Conservation (phyloP, 2,888 invertebrate species). For the Parasteatoda lunata region DNA sequence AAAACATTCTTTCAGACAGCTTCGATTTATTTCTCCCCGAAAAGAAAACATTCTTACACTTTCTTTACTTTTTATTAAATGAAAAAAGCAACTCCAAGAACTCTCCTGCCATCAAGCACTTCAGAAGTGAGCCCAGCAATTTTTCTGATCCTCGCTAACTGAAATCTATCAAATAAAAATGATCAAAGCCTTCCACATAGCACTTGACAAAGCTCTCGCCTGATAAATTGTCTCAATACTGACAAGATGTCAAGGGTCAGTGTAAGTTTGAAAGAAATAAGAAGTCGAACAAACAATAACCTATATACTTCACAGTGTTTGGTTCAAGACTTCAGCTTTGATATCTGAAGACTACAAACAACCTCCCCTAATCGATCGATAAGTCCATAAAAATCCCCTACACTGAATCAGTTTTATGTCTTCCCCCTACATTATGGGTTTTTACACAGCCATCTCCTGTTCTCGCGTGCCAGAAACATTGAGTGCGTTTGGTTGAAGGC, state of each 20-base stretch:
- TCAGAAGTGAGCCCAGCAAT: no score
- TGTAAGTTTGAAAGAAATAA: constrained; percentile 8
- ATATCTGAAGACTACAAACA: neutral
- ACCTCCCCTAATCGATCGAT: constrained; percentile 9
- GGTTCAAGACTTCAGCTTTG: constrained; percentile 10
- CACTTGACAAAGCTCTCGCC: neutral
- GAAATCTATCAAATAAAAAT: no score
- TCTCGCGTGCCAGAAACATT: neutral
- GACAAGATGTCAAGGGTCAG: constrained; percentile 7
- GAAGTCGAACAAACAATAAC: constrained; percentile 12
- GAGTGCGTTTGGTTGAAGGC: neutral
- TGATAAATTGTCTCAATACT: neutral
- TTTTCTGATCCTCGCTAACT: no score
- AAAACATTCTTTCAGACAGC: no score
- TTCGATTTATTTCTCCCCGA: no score
- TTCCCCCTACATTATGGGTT: neutral
- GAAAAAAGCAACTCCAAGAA: no score
- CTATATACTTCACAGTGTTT: neutral
- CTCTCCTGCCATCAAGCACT: no score
- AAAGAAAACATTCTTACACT: no score
- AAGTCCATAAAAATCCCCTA: constrained; percentile 22
- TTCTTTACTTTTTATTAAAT: no score
- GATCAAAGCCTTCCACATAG: no score
- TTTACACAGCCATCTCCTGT: neutral
- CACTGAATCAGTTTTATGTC: constrained; percentile 24